phyloP scores from a whole-genome alignment of 2,888 invertebrate genomes.

The Ormyrus thymus region DNA sequence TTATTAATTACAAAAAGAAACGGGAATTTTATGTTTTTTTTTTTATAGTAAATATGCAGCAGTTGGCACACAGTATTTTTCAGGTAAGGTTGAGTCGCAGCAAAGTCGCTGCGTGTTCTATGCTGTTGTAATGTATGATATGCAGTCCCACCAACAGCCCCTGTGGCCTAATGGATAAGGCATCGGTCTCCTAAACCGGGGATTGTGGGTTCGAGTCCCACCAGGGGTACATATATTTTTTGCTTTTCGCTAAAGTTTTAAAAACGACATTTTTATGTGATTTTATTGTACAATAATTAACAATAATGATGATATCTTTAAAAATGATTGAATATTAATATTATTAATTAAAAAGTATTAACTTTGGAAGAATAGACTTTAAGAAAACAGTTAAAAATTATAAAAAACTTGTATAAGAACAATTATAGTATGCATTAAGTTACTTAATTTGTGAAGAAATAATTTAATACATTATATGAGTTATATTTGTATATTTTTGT shows the following conservation, averaged over 20 bases:
- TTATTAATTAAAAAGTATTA: constrained; percentile 7
- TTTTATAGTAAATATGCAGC: not conserved
- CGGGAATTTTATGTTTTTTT: no score
- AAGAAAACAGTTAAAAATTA: no score
- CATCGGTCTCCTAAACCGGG: constrained; percentile 91
- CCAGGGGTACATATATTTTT: constrained; percentile 82
- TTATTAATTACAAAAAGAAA: no score
- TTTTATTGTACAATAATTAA: not conserved
- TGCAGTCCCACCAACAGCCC: constrained; percentile 76
- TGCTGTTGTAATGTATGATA: constrained; percentile 3
- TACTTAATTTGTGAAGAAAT: no score
- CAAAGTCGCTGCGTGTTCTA: constrained; percentile 4
- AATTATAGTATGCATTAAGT: no score
- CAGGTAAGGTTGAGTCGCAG: not conserved
- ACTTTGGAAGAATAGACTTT: constrained; percentile 3
- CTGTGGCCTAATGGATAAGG: constrained; percentile 91
- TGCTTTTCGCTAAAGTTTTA: constrained; percentile 53
- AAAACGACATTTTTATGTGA: constrained; percentile 1
- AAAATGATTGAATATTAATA: not conserved
- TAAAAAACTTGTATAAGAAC: no score
- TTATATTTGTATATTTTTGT: not conserved
- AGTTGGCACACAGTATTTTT: no score
- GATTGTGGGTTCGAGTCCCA: constrained; percentile 91
- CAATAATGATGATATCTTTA: not conserved
- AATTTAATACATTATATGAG: no score